Evolutionary conservation across 2,888 invertebrate genomes (phyloP).

Genomic region (Andrena haemorrhoa): DNA sequence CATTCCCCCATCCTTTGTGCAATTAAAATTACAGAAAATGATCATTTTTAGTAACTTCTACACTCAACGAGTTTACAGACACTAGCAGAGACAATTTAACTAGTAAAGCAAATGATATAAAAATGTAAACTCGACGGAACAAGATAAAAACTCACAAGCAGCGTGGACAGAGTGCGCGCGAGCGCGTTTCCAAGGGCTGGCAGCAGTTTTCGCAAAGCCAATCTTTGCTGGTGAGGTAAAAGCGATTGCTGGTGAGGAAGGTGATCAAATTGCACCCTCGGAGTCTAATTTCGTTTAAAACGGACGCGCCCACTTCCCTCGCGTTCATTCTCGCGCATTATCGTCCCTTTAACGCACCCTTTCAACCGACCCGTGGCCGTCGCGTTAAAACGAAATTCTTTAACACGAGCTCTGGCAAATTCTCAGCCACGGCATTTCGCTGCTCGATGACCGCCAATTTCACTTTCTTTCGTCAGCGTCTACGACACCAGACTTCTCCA

Average conservation of each 20-base stretch:
- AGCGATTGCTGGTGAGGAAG: constrained; percentile 81
- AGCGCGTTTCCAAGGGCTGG: constrained; percentile 70
- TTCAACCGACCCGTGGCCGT: constrained; percentile 24
- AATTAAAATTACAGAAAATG: too few relatives aligned
- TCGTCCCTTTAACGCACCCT: constrained; percentile 44
- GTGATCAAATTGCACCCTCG: constrained; percentile 81
- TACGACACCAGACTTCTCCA: neutral
- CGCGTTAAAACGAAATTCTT: neutral
- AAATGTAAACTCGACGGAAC: neutral
- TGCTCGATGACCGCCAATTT: constrained; percentile 5
- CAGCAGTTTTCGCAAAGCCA: constrained; percentile 79
- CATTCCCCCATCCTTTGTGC: too few relatives aligned
- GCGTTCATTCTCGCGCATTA: constrained; percentile 67
- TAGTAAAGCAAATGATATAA: neutral
- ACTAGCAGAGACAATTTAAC: too few relatives aligned
- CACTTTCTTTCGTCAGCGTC: neutral
- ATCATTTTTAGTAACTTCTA: too few relatives aligned
- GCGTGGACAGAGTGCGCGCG: constrained; percentile 67
- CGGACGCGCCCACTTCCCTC: constrained; percentile 71
- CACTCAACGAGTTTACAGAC: too few relatives aligned
- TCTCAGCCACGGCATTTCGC: constrained; percentile 3
- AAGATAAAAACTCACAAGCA: constrained; percentile 75
- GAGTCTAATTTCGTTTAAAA: constrained; percentile 77
- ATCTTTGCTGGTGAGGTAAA: constrained; percentile 80
- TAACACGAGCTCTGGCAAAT: constrained; percentile 3